Evolutionary conservation across 2,888 invertebrate species (phyloP).

Genomic region (Diaperis boleti): DNA sequence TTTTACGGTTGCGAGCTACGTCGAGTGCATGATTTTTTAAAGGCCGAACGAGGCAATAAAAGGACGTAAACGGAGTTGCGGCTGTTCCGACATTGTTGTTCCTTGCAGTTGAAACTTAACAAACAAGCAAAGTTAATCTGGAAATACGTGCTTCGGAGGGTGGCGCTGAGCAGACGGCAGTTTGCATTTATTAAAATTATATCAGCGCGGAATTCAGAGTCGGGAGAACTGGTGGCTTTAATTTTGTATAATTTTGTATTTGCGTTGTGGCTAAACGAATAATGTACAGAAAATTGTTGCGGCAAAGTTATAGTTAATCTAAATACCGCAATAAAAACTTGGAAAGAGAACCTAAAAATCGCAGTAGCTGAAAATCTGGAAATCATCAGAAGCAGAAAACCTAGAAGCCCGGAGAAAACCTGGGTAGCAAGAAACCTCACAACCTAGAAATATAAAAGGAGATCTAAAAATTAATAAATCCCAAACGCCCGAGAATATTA

Average conservation of each 20-base stretch:
- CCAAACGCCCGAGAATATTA: no score
- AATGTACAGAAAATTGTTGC: no score
- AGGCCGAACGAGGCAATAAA: constrained; percentile 8
- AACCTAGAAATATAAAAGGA: no score
- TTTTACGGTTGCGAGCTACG: neutral
- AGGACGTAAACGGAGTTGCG: neutral
- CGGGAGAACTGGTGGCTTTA: constrained; percentile 17
- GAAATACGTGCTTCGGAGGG: constrained; percentile 28
- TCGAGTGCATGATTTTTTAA: constrained; percentile 4
- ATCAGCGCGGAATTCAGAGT: constrained; percentile 29
- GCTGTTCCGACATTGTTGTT: constrained; percentile 14
- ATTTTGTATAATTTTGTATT: no score
- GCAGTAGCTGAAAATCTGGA: no score
- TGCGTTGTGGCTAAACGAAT: no score
- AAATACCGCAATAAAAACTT: constrained; percentile 20
- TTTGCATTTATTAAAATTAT: constrained; percentile 36
- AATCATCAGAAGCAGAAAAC: no score
- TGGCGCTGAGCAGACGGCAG: constrained; percentile 25
- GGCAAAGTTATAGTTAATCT: no score
- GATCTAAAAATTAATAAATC: no score
- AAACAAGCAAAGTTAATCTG: constrained; percentile 31
- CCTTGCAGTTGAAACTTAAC: constrained; percentile 23
- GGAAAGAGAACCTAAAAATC: constrained; percentile 3
- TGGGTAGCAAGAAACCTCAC: no score
- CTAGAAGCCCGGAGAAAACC: no score